Percentiles rank a stretch among this genome's conserved stretches.
Evolutionary conservation across 1,140 invertebrate species (phyloP).

Genomic region (Drosophila miranda): DNA sequence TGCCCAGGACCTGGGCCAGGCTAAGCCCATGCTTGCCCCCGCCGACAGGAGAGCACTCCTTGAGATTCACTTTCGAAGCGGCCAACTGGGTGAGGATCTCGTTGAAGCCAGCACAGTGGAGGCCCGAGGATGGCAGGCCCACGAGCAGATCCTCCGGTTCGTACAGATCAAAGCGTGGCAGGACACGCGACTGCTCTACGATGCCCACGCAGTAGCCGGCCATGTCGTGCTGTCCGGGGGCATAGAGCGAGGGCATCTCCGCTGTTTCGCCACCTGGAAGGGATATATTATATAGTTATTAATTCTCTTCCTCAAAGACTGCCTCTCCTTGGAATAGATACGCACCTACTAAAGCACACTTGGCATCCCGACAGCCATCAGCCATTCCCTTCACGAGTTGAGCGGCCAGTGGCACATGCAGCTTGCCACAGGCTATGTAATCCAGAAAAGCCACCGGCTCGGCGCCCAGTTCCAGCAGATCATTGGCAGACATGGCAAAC

Average conservation of each 20-base stretch:
- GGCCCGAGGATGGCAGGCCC: slow-evolving; percentile 90
- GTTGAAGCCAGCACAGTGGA: slow-evolving; percentile 96
- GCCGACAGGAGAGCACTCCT: slow-evolving; percentile 34
- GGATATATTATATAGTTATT: background rate
- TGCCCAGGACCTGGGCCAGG: slow-evolving; percentile 88
- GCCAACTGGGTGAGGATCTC: slow-evolving; percentile 88
- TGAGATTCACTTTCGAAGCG: slow-evolving; percentile 65
- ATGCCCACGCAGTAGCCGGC: slow-evolving; percentile 97
- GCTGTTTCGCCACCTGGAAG: slow-evolving; percentile 95
- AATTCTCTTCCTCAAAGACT: too few species aligned
- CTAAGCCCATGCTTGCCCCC: slow-evolving; percentile 30
- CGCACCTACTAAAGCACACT: slow-evolving; percentile 94
- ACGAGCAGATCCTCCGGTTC: slow-evolving; percentile 89
- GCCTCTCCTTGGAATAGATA: background rate
- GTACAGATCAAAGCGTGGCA: slow-evolving; percentile 88
- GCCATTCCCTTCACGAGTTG: slow-evolving; percentile 93
- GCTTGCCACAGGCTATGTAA: slow-evolving; percentile 95
- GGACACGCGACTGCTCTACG: slow-evolving; percentile 87
- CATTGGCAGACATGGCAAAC: slow-evolving; percentile 99
- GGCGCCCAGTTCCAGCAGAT: slow-evolving; percentile 96
- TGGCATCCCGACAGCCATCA: slow-evolving; percentile 92
- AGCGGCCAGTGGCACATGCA: slow-evolving; percentile 90
- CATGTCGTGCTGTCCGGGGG: slow-evolving; percentile 91
- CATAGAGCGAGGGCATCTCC: slow-evolving; percentile 97
- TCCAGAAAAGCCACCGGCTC: slow-evolving; percentile 98